A percentile compares a stretch with the other conserved stretches of the same genome.
Evolutionary conservation across 2,113 vertebrate genomes (phyloP).

Genomic region (Greenwoodochromis staneri): DNA sequence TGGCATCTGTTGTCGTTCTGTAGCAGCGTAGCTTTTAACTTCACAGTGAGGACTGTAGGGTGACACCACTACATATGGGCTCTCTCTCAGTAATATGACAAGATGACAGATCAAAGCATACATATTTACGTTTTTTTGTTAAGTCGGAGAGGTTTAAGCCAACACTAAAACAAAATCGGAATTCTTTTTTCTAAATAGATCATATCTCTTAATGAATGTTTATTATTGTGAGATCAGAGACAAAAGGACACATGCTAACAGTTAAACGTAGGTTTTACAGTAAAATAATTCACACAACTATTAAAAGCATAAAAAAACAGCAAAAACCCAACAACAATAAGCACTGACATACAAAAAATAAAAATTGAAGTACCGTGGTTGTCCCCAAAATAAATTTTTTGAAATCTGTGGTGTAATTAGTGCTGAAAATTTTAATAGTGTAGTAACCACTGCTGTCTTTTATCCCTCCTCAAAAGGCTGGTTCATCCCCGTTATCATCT

Average conservation of each 20-base stretch:
- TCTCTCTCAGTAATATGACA: neutral
- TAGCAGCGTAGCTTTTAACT: neutral
- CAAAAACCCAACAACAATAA: neutral
- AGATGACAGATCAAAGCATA: neutral
- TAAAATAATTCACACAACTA: neutral
- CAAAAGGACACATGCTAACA: neutral
- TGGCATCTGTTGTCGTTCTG: conserved; percentile 1
- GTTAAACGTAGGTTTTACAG: neutral
- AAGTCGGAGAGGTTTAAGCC: neutral
- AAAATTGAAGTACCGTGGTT: neutral
- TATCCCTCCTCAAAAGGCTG: neutral
- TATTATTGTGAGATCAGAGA: neutral
- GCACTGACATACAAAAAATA: neutral
- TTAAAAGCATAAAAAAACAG: neutral
- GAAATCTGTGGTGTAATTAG: neutral
- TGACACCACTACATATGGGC: neutral
- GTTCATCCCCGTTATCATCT: neutral
- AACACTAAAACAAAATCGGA: neutral
- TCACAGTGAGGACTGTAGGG: neutral
- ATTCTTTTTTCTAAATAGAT: fast-evolving
- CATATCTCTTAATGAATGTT: neutral
- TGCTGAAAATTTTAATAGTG: neutral
- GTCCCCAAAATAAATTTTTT: neutral
- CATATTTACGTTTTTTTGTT: neutral
- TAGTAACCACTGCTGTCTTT: neutral